Conservation (phyloP, 2,888 invertebrate species). For the Tyria jacobaeae region DNA sequence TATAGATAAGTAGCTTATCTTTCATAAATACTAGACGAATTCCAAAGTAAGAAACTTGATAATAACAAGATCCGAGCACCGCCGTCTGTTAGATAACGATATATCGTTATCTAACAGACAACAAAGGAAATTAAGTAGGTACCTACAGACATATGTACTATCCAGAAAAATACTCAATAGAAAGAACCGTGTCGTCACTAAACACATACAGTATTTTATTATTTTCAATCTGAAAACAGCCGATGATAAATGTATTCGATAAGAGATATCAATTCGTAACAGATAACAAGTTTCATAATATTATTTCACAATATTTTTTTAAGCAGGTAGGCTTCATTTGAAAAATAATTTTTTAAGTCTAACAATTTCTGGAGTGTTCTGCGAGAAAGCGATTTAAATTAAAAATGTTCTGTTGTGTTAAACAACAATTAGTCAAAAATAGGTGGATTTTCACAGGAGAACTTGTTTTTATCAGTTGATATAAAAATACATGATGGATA, state of each 20-base stretch:
- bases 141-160: too few relatives aligned
- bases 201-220: conserved; percentile 9
- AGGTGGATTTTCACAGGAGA: too few relatives aligned
- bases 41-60: too few relatives aligned
- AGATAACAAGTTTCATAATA: conserved; percentile 47
- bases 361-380: conserved; percentile 10
- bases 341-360: background rate
- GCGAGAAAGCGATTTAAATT: background rate
- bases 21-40: too few relatives aligned
- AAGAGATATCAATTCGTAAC: conserved; percentile 37
- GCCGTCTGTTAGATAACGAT: too few relatives aligned
- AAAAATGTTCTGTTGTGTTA: background rate
- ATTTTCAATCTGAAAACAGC: conserved; percentile 28
- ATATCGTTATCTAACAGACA: too few relatives aligned
- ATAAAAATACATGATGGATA: too few relatives aligned
- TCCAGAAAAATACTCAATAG: too few relatives aligned
- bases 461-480: too few relatives aligned
- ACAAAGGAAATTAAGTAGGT: too few relatives aligned
- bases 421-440: background rate
- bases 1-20: too few relatives aligned
- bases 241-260: conserved; percentile 39
- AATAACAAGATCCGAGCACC: too few relatives aligned
- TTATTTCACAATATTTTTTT: conserved; percentile 24
- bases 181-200: background rate
- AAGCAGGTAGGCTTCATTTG: background rate